These are phyloP conservation scores for Microctonus hyperodae DNA, from an alignment of 2,888 invertebrate species.

Conservation along the genomic window DNA sequence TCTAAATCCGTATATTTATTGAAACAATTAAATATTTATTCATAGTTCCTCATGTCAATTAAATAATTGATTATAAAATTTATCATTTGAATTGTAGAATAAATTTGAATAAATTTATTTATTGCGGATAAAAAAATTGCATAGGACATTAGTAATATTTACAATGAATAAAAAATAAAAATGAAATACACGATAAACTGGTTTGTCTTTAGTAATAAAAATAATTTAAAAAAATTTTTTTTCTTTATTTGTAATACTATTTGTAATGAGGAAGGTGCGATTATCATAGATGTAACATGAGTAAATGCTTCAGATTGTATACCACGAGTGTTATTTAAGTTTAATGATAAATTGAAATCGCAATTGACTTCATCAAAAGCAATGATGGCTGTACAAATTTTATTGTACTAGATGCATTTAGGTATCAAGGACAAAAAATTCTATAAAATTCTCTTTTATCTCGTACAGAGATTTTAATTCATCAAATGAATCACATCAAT, in stretches of 20 bases:
- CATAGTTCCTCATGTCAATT: too few relatives aligned
- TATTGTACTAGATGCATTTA: not conserved
- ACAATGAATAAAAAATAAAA: too few relatives aligned
- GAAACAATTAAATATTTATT: too few relatives aligned
- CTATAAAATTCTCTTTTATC: too few relatives aligned
- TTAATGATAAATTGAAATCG: not conserved
- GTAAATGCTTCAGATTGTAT: not conserved
- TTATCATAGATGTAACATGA: not conserved
- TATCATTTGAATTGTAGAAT: too few relatives aligned
- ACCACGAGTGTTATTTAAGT: not conserved
- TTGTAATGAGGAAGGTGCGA: not conserved
- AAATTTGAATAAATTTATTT: too few relatives aligned
- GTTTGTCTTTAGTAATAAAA: not conserved
- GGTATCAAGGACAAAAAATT: not conserved
- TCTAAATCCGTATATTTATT: too few relatives aligned
- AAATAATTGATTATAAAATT: too few relatives aligned
- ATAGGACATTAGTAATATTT: too few relatives aligned
- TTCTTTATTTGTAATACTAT: too few relatives aligned
- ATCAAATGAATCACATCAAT: not conserved
- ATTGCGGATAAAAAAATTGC: too few relatives aligned
- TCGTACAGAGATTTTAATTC: not conserved
- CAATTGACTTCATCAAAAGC: not conserved
- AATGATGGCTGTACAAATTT: not conserved
- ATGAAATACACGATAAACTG: not conserved
- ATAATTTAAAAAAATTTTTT: not conserved